phyloP scores from a whole-genome alignment of 2,888 invertebrate genomes.

The Euzophera pinguis region DNA sequence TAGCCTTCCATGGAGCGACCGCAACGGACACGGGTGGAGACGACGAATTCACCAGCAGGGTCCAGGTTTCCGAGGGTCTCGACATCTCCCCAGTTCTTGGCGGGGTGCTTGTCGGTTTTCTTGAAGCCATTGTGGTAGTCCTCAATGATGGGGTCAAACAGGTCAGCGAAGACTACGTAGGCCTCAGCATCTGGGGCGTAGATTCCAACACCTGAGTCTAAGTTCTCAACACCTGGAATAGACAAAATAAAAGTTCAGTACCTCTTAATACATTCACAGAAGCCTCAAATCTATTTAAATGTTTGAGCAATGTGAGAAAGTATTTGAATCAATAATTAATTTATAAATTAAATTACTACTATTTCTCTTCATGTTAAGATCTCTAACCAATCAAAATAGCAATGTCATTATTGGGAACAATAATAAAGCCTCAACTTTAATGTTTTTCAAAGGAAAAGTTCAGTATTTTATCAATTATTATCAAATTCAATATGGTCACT shows the following conservation, averaged over 20 bases:
- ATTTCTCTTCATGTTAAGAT: too few species aligned
- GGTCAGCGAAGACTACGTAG: slow-evolving; percentile 93
- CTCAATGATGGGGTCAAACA: slow-evolving; percentile 98
- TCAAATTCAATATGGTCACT: not conserved
- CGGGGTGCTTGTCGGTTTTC: slow-evolving; percentile 95
- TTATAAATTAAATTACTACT: too few species aligned
- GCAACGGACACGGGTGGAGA: slow-evolving; percentile 97
- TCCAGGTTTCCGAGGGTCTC: slow-evolving; percentile 94
- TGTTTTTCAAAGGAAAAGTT: not conserved
- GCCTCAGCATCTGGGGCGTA: slow-evolving; percentile 98
- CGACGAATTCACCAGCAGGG: slow-evolving; percentile 93
- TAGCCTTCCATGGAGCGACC: slow-evolving; percentile 97
- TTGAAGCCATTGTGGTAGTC: slow-evolving; percentile 98
- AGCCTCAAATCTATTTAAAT: too few species aligned
- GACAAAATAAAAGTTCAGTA: slow-evolving; percentile 14
- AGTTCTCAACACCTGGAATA: slow-evolving; percentile 91
- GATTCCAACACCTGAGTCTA: slow-evolving; percentile 97
- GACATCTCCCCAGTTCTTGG: slow-evolving; percentile 96
- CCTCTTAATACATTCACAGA: too few species aligned
- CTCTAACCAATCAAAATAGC: too few species aligned
- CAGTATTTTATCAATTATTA: not conserved
- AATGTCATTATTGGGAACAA: not conserved
- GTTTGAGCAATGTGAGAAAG: too few species aligned
- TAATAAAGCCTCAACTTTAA: too few species aligned
- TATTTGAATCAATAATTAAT: too few species aligned